These are phyloP conservation scores for Jordanella pulchra DNA, from an alignment of 2,797 vertebrate species.

Conservation along the genomic window DNA sequence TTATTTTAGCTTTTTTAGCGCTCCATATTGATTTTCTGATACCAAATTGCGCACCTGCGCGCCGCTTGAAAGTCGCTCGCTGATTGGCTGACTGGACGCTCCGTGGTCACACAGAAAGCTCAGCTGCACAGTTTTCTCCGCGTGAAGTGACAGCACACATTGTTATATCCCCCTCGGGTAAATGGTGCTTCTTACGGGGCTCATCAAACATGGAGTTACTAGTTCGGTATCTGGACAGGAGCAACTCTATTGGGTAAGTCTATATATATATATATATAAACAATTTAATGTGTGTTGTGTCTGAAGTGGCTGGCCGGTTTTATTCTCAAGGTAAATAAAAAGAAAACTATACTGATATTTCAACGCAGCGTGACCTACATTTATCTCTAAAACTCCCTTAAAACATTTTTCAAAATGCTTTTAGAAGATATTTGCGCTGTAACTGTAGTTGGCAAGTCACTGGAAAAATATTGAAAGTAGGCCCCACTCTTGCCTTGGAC, in stretches of 20 bases:
- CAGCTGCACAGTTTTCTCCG: not conserved
- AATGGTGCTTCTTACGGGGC: slow-evolving; percentile 5
- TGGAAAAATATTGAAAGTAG: slow-evolving; percentile 42
- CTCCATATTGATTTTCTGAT: not conserved
- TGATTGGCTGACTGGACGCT: slow-evolving; percentile 55
- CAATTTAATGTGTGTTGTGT: not conserved
- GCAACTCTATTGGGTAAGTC: slow-evolving; percentile 58
- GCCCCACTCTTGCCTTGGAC: slow-evolving; percentile 64
- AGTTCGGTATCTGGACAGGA: slow-evolving; percentile 66
- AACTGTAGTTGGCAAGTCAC: slow-evolving; percentile 18
- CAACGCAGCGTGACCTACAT: accelerated
- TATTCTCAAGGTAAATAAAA: not conserved
- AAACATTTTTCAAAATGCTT: not conserved
- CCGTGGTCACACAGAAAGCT: not conserved
- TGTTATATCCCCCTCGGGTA: no score
- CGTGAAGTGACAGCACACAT: not conserved
- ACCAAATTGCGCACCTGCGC: slow-evolving; percentile 32
- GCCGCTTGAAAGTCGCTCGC: slow-evolving; percentile 30
- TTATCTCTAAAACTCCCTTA: not conserved
- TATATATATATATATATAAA: no score
- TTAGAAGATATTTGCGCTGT: accelerated
- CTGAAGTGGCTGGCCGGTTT: not conserved
- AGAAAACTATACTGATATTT: not conserved
- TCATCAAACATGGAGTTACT: slow-evolving; percentile 66
- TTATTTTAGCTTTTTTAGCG: not conserved